Evolutionary conservation across 2,113 vertebrate genomes (phyloP).

Genomic region (Antechinus stuartii): DNA sequence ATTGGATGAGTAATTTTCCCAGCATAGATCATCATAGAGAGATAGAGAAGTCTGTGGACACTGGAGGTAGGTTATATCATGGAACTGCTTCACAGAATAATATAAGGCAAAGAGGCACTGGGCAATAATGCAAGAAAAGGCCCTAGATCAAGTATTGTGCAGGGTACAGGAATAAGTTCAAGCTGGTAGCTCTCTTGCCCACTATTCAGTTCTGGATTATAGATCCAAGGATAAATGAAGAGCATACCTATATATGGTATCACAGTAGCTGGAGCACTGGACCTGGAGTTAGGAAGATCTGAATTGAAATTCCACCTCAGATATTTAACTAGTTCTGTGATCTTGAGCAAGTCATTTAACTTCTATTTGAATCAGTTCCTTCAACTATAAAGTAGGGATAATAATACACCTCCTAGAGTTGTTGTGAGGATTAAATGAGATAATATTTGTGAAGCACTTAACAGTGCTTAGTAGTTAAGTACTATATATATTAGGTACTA

Average conservation of each 20-base stretch:
- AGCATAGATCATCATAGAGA: background rate
- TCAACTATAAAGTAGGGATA: background rate
- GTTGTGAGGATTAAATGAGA: background rate
- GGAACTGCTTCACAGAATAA: background rate
- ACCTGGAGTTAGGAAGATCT: background rate
- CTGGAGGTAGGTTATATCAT: background rate
- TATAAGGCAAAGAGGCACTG: background rate
- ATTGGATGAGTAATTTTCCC: background rate
- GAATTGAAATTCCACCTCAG: background rate
- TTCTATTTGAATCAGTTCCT: background rate
- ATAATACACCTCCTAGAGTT: background rate
- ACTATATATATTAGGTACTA: too few relatives aligned
- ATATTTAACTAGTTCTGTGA: background rate
- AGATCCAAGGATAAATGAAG: background rate
- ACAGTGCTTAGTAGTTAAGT: background rate
- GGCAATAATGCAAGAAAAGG: background rate
- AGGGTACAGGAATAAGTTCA: background rate
- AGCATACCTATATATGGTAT: background rate
- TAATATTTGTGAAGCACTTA: background rate
- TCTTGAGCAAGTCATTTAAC: background rate
- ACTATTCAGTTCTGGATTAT: background rate
- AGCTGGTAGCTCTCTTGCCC: background rate
- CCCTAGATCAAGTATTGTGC: background rate
- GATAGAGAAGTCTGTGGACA: background rate
- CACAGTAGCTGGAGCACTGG: background rate